Evolutionary conservation across 2,797 vertebrate genomes (phyloP).

Genomic region (Mus caroli): DNA sequence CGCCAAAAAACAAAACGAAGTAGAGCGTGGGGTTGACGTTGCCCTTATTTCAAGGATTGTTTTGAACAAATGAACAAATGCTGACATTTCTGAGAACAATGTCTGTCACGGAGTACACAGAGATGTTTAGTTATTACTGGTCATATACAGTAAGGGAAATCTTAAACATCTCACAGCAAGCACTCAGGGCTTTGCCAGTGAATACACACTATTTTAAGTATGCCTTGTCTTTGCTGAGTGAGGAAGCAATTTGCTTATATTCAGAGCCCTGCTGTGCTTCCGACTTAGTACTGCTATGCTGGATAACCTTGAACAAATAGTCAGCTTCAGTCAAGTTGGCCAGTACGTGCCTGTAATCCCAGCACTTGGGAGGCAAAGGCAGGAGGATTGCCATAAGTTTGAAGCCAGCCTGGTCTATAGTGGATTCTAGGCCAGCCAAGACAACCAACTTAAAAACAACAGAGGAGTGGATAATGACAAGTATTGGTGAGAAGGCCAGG

Average conservation of each 20-base stretch:
- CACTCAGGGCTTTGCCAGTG: neutral
- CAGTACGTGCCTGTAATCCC: neutral
- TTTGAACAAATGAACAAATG: neutral
- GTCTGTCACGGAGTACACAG: neutral
- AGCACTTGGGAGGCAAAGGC: neutral
- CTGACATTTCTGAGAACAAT: neutral
- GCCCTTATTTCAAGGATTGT: neutral
- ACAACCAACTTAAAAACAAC: neutral
- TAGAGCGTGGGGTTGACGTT: neutral
- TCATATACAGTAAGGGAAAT: neutral
- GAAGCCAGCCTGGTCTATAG: neutral
- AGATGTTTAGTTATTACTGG: neutral
- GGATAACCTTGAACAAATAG: neutral
- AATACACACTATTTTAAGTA: neutral
- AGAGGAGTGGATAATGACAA: neutral
- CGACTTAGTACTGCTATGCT: neutral
- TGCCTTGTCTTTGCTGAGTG: conserved; percentile 1
- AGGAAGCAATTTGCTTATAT: neutral
- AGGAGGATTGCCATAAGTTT: neutral
- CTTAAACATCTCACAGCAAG: neutral
- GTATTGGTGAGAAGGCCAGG: conserved; percentile 7
- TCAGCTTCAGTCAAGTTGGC: neutral
- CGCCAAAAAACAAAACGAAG: neutral
- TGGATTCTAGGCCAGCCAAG: neutral
- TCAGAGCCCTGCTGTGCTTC: conserved; percentile 3